Conservation (phyloP, 2,113 vertebrate genomes). For the Podarcis muralis region DNA sequence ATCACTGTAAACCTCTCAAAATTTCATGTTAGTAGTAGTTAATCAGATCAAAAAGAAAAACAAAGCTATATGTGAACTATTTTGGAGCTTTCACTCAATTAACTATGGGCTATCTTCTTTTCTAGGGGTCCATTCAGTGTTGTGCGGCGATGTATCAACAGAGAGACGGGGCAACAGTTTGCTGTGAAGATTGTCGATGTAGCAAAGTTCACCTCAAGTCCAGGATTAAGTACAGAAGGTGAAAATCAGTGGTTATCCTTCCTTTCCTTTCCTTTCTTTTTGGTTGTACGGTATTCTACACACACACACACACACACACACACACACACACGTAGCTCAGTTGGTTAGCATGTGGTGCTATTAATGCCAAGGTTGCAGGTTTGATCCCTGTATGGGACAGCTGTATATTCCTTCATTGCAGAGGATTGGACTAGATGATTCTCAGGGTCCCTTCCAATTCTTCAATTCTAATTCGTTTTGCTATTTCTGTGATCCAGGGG, state of each 20-base stretch:
- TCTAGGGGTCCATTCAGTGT: conserved; percentile 97
- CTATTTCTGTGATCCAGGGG: background rate
- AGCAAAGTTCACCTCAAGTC: conserved; percentile 99
- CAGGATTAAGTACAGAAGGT: conserved; percentile 99
- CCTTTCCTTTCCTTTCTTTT: background rate
- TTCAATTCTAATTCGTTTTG: too few species aligned
- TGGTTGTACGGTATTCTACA: background rate
- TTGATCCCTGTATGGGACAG: too few species aligned
- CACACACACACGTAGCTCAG: too few species aligned
- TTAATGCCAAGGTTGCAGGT: too few species aligned
- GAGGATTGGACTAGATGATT: too few species aligned
- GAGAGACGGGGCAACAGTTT: conserved; percentile 97
- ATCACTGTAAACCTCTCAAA: conserved; percentile 4
- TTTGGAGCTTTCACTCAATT: conserved; percentile 28
- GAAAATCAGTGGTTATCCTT: conserved; percentile 50
- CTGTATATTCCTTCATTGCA: too few species aligned
- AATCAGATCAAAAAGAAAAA: background rate
- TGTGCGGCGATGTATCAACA: conserved; percentile 98
- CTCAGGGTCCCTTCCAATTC: too few species aligned
- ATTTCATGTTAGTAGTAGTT: background rate
- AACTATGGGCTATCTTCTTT: conserved; percentile 41
- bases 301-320: too few species aligned
- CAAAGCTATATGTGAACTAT: background rate
- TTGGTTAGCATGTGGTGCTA: too few species aligned
- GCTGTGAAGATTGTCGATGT: conserved; percentile 99